Base-by-base conservation (phyloP, 30 jellyfish, hydroid and myxozoan species). In the Rhopilema esculentum region DNA sequence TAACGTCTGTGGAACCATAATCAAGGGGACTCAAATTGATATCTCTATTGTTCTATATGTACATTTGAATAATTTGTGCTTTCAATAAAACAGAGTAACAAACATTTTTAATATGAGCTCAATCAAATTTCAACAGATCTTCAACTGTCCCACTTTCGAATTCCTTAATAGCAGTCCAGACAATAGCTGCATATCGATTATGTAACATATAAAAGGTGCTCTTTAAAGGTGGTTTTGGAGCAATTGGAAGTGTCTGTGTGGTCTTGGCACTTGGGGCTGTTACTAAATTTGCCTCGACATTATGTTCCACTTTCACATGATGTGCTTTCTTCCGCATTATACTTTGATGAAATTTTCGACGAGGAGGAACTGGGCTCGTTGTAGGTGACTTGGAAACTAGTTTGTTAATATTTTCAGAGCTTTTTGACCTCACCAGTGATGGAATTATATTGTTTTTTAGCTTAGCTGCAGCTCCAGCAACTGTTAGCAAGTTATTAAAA, bases 321-420 rank as follows among this genome's bases (percentile, higher is more conserved):
- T 80, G 91, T 19, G 71, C 87, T 33, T 79, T 87, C 77, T 57
- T 85, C n/a, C 96, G 71, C 80, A 67, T 79, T 16, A 88, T 30
- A 71, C 90, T 79, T 48, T 69, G 91, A 33, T 72, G 71, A 23
- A 76, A 72, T 27, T 88, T 79, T 66, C 86, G 61, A 28, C 91
- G 61, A 1, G 85, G 89, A 1, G 91, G 77, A 6, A 71, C 74
- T 1, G 96, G 96, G 66, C 96, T 88, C 6, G 78, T 49, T 31
- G 82, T 18, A 19, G 69, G 69, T 7, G 90, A 49, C 62, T 88
- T 88, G 17, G 75, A 32, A 1, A 53, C 50, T 22, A 90, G 22
- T 67, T 77, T 87, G 66, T 95, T 52, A 8, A 95, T 71, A 65
- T 90, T 95, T 70, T 95, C 99, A 1, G 97, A 80, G 72, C 99